A percentile compares a stretch with the other conserved stretches of the same genome.
Conservation (phyloP, 2,113 vertebrate genomes). For the Anseranas semipalmata region DNA sequence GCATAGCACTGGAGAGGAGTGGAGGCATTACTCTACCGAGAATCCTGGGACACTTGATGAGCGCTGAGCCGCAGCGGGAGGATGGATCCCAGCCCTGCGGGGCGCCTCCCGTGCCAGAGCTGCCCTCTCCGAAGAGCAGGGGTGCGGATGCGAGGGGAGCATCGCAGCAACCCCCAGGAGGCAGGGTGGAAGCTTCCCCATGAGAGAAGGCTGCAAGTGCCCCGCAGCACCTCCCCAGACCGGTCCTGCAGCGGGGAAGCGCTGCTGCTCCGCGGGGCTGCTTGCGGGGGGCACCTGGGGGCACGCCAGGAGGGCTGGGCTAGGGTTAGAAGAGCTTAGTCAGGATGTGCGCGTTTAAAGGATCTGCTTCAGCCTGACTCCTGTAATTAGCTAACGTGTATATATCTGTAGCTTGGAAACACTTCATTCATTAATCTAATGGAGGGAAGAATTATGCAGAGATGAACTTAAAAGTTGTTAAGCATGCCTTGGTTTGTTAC, state of each 20-base stretch:
- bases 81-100: accelerated
- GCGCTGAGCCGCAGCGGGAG: not conserved
- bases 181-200: not conserved
- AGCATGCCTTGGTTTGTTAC: too few relatives aligned
- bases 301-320: not conserved
- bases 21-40: not conserved
- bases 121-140: not conserved
- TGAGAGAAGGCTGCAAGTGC: too few relatives aligned
- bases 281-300: not conserved
- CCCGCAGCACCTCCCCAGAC: not conserved
- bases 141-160: not conserved
- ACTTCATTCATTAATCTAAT: slow-evolving; percentile 42
- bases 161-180: not conserved
- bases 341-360: slow-evolving; percentile 32
- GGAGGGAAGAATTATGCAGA: slow-evolving; percentile 17
- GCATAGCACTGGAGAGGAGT: not conserved
- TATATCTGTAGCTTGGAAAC: slow-evolving; percentile 33
- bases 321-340: slow-evolving; percentile 32
- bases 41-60: too few relatives aligned
- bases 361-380: slow-evolving; percentile 51
- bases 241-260: slow-evolving; percentile 1
- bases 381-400: slow-evolving; percentile 41
- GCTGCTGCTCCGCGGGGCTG: not conserved
- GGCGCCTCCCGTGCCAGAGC: not conserved
- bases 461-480: not conserved